Evolutionary conservation across 2,888 invertebrate species (phyloP).

Genomic region (Apomyelois bistriatella): DNA sequence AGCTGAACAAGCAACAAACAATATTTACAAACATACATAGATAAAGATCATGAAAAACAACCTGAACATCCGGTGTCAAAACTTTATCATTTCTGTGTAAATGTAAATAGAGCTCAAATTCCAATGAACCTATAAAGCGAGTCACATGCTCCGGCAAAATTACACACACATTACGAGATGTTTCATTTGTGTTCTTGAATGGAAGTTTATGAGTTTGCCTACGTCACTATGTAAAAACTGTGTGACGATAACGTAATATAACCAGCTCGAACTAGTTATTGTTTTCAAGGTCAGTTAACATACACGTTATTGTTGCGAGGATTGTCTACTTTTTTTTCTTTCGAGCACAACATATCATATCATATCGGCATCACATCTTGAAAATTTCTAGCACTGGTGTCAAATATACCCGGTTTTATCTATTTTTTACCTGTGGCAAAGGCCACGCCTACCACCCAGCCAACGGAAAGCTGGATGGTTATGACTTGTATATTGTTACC

Average conservation of each 20-base stretch:
- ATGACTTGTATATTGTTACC: too few relatives aligned
- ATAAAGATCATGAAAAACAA: not conserved
- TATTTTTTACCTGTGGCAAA: too few relatives aligned
- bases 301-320: too few relatives aligned
- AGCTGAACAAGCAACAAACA: too few relatives aligned
- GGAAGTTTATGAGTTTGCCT: not conserved
- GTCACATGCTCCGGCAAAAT: not conserved
- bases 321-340: too few relatives aligned
- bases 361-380: too few relatives aligned
- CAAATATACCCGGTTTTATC: too few relatives aligned
- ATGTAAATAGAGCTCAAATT: not conserved
- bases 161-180: not conserved
- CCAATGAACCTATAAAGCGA: not conserved
- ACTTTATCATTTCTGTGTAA: not conserved
- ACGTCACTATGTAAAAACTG: not conserved
- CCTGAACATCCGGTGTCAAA: not conserved
- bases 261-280: not conserved
- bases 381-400: too few relatives aligned
- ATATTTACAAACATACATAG: too few relatives aligned
- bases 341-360: too few relatives aligned
- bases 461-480: too few relatives aligned
- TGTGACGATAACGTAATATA: not conserved
- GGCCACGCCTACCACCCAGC: too few relatives aligned
- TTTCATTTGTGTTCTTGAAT: constrained; percentile 2
- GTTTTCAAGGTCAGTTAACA: not conserved